Base-by-base conservation (phyloP, 2,888 invertebrate species). In the Strigamia transsilvanica region DNA sequence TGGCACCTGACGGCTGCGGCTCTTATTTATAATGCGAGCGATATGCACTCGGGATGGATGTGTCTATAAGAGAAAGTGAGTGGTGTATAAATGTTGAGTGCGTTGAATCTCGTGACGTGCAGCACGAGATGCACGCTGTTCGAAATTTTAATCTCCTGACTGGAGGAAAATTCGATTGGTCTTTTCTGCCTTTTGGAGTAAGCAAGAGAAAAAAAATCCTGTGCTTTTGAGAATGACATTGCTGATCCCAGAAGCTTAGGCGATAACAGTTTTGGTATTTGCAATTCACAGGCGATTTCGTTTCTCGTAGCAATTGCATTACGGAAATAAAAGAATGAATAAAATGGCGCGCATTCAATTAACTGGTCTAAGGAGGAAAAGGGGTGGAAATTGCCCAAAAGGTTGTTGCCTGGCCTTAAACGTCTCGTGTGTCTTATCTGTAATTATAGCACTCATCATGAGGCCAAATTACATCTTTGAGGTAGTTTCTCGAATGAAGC, bases 261-360 rank as follows among this genome's bases (percentile, higher is more conserved):
- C 56, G 56, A 56, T 56, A 56, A 56, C 56, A 21, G 56, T 56
- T 56, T 21, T 56, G 56, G 56, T 56, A 56, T 56, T 56, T 56
- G 56, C 56, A 18, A 56, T 56, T 56, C 56, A 56, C 56, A 18
- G 56, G 18, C 56, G 56, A 56, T 56, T 56, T 56, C 56, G n/a
- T 18, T 56, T 56, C 56, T 56, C 56, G 56, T 56, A 56, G 21
- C 56, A 56, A 56, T 56, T 56, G 56, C 56, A 56, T 56, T 56
- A 56, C 56, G 56, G 56, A 56, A 56, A 56, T 56, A 56, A 56
- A 56, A 56, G 56, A 56, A 56, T 56, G 56, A 56, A 56, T 56
- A 56, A 56, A 56, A 56, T n/a, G 18, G n/a, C 56, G 56, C 56
- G 56, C 56, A 56, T 56, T 56, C 56, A 56, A 56, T 56, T 56